Base-by-base conservation (phyloP, 92 coral and sea anemone genomes). In the Zoanthus gigantus region DNA sequence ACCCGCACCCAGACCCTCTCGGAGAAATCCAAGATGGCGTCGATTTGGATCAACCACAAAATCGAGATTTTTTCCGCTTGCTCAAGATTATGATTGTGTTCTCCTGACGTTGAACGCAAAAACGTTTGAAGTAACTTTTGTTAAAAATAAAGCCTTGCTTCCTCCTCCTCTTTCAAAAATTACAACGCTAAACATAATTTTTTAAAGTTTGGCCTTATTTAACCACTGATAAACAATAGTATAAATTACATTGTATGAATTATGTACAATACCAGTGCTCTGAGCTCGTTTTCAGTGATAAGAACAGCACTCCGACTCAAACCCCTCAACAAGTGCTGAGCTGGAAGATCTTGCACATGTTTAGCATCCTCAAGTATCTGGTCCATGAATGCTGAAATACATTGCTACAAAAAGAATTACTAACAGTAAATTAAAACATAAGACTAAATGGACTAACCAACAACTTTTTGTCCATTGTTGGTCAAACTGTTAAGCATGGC, bases 221-320 rank as follows among this genome's bases (percentile, higher is more conserved):
- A 16, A 2, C n/a, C 28, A 6, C 28, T 67, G 12, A 0, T 6
- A 28, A 67, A 28, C 28, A 5, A 67, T 2, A 6, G 12, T 2
- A 65, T 71, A 32, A 3, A 4, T 9, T 23, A 23, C 23, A 23
- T 23, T 23, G 28, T 65, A 84, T 13, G 28, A 12, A 8, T 69
- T 69, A 32, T 69, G 9, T 5, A 69, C 32, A 95, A 83, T 89
- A 95, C 99, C 93, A 97, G 90, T 45, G 97, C 92, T 61, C 92
- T 85, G 58, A 97, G 90, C 75, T 97, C 97, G 82, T 94, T 97
- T 84, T 97, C 95, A 65, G 99, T 95, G 61, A 95, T 97, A 12
- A 97, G 91, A 11, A 95, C 98, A 58, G 99, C 94, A 61, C 92
- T 95, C 17, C 99, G 89, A 37, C 92, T 84, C n/a, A 97, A 91